These are phyloP conservation scores for Mus pahari DNA, from an alignment of 2,113 vertebrate species.

Conservation along the genomic window DNA sequence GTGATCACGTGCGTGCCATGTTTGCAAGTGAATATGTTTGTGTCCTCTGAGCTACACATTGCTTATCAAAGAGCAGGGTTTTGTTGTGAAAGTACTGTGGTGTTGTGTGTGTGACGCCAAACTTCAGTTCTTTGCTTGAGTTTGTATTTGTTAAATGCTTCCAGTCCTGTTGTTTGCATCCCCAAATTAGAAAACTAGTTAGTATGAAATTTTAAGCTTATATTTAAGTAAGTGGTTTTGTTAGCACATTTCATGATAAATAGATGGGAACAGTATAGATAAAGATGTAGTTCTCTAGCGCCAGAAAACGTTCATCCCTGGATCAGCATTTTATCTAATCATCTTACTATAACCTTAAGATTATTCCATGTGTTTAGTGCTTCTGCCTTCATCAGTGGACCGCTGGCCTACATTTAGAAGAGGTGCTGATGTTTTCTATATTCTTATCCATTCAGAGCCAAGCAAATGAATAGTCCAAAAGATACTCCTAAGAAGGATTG, in stretches of 20 bases:
- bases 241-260: not conserved
- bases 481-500: not conserved
- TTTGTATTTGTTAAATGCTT: conserved; percentile 68
- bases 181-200: conserved; percentile 33
- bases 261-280: not conserved
- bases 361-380: not conserved
- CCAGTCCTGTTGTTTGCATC: conserved; percentile 36
- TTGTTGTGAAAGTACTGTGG: conserved; percentile 74
- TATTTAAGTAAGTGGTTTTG: conserved; percentile 49
- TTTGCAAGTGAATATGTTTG: conserved; percentile 64
- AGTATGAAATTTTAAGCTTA: not conserved
- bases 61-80: conserved; percentile 68
- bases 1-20: conserved; percentile 62
- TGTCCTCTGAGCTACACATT: conserved; percentile 61
- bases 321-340: not conserved
- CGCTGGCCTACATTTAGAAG: not conserved
- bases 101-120: conserved; percentile 37
- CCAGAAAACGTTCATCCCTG: not conserved
- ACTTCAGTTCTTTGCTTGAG: conserved; percentile 62
- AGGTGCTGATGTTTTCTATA: not conserved
- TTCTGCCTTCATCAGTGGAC: not conserved
- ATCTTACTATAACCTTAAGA: not conserved
- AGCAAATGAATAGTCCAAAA: not conserved
- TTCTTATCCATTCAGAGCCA: not conserved
- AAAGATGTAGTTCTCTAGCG: not conserved